Conservation (phyloP, 2,797 vertebrate species). For the Siniperca obscura region DNA sequence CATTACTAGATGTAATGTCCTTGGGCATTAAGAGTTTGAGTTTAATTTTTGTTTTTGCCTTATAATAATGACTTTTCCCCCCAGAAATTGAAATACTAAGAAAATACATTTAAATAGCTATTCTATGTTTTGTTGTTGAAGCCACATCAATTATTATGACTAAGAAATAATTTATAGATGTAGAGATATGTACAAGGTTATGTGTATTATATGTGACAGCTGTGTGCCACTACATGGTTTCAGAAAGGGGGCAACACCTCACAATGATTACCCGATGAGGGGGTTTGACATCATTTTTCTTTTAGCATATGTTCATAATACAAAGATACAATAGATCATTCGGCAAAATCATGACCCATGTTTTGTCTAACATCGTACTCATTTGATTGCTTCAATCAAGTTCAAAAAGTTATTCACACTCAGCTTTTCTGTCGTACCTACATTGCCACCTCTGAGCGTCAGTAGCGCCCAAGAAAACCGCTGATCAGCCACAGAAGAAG, state of each 20-base stretch:
- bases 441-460: conserved; percentile 19
- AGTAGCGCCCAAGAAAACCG: not conserved
- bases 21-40: not conserved
- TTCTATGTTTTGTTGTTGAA: not conserved
- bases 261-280: too few species aligned
- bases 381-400: not conserved
- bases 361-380: not conserved
- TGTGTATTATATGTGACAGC: not conserved
- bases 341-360: not conserved
- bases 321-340: not conserved
- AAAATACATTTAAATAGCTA: not conserved
- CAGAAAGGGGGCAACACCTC: not conserved
- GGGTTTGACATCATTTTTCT: not conserved
- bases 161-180: not conserved
- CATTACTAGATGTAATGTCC: not conserved
- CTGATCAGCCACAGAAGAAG: not conserved
- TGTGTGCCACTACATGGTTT: not conserved
- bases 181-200: not conserved
- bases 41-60: not conserved
- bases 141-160: not conserved
- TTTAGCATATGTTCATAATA: not conserved
- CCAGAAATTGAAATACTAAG: not conserved
- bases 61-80: not conserved
- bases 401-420: not conserved
- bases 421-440: not conserved